phyloP scores from a whole-genome alignment of 2,797 vertebrate genomes.

The Aldrovandia affinis region DNA sequence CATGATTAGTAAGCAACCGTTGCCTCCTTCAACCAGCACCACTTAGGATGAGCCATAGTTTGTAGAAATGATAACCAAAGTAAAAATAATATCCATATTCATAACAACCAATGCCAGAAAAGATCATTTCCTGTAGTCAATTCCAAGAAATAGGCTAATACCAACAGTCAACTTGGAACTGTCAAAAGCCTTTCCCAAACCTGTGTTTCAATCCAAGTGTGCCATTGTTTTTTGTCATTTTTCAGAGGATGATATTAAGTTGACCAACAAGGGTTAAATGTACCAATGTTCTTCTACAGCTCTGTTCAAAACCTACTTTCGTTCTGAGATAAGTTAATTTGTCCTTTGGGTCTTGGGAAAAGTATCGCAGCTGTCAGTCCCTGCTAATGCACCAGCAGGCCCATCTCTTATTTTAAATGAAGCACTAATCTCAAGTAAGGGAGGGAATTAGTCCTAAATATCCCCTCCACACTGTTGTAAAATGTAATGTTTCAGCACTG shows the following conservation, averaged over 20 bases:
- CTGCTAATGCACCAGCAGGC: background rate
- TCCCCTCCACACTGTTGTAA: background rate
- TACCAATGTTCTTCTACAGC: background rate
- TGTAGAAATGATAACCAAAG: background rate
- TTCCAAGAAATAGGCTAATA: background rate
- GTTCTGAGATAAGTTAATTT: constrained; percentile 5
- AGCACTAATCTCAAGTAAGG: constrained; percentile 9
- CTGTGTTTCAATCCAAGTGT: background rate
- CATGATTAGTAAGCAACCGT: background rate
- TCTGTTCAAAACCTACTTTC: background rate
- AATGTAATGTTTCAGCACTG: constrained; percentile 10
- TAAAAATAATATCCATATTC: too few relatives aligned
- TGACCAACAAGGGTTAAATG: background rate
- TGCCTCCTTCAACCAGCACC: background rate
- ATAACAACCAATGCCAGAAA: too few relatives aligned
- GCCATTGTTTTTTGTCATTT: too few relatives aligned
- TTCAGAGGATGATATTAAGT: background rate
- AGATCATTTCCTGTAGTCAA: too few relatives aligned
- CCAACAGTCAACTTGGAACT: background rate
- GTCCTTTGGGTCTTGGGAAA: background rate
- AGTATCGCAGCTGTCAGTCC: constrained; percentile 9
- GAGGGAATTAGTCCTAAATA: background rate
- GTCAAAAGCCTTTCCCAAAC: background rate
- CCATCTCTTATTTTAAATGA: constrained; percentile 7
- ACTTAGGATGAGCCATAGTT: background rate